These are phyloP conservation scores for Tretioscincus oriximinensis DNA, from an alignment of 2,113 vertebrate genomes.

Conservation along the genomic window DNA sequence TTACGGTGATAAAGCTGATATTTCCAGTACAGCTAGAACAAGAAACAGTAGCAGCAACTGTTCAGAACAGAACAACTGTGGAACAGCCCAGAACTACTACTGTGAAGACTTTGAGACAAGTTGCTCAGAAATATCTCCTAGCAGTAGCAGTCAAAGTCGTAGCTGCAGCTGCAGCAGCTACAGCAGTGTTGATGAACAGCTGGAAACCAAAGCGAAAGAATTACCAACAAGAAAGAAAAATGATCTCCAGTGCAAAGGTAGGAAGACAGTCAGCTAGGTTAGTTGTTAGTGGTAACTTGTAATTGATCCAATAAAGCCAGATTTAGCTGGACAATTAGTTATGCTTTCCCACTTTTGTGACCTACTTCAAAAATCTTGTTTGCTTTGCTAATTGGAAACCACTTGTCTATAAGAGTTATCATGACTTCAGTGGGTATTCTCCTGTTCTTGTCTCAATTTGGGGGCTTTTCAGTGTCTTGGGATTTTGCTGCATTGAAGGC, in stretches of 20 bases:
- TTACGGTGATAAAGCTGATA: background rate
- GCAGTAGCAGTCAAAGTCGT: background rate
- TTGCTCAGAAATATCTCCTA: background rate
- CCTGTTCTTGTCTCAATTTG: too few species aligned
- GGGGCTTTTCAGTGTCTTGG: too few species aligned
- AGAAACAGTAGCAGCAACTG: background rate
- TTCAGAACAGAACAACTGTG: conserved; percentile 13
- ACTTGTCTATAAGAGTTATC: background rate
- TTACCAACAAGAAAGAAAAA: conserved; percentile 20
- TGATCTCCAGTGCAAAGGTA: conserved; percentile 38
- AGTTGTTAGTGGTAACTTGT: background rate
- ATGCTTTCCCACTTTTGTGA: background rate
- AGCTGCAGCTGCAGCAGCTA: background rate
- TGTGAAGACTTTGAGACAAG: conserved; percentile 55
- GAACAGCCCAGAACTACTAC: conserved; percentile 7
- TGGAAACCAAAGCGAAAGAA: conserved; percentile 18
- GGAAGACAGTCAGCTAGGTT: conserved; percentile 14
- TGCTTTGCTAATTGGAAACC: background rate
- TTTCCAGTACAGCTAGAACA: conserved; percentile 2
- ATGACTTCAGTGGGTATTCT: background rate
- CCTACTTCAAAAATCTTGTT: too few species aligned
- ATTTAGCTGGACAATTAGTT: background rate
- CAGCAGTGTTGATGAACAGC: background rate
- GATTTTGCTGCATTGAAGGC: too few species aligned
- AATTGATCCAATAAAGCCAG: too few species aligned